Base-by-base conservation (phyloP, 2,797 vertebrate genomes). In the Knipowitschia caucasica region DNA sequence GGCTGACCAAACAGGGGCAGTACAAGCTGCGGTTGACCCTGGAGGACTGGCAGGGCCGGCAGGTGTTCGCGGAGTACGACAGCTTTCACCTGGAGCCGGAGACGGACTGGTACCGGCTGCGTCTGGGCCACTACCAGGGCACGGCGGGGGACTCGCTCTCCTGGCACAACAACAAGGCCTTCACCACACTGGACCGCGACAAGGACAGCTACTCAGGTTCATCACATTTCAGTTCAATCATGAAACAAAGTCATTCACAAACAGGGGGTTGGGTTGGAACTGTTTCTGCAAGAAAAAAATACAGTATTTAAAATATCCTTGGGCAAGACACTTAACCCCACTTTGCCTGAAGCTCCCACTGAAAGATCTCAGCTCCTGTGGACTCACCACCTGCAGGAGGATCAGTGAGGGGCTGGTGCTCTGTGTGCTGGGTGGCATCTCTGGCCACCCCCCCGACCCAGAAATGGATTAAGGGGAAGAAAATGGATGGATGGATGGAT, bases 101-200 rank as follows among this genome's bases (percentile, higher is more conserved):
- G 83, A 94, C 74, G 0, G 94, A 96, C 73, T 90, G 91, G 88
- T 96, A 95, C 71, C 86, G 94, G 9, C 79, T 96, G 62, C 86
- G 91, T 7, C 84, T 96, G 12, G 94, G 94, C 30, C 89, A 87
- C 17, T 96, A 95, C 77, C 88, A 79, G 0, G 94, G 94, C 18
- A 93, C 68, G 0, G 94, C 93, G 0, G 94, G 94, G 1, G 94
- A 96, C 69, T 96, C 94, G 0, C 89, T 96, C 2, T 94, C 94
- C 6, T 96, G 94, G 94, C 94, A 96, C 79, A 94, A 85, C 39
- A 93, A 94, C 80, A 94, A 93, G 67, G 92, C 93, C 26, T 96
- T 96, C 82, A 96, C 93, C 68, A 96, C 94, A 3, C 77, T 94
- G 64, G 94, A 96, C 53, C 90, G 87, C 2, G 94, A 96, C 77